phyloP scores from a whole-genome alignment of 2,113 vertebrate species.

The Ammospiza caudacuta region DNA sequence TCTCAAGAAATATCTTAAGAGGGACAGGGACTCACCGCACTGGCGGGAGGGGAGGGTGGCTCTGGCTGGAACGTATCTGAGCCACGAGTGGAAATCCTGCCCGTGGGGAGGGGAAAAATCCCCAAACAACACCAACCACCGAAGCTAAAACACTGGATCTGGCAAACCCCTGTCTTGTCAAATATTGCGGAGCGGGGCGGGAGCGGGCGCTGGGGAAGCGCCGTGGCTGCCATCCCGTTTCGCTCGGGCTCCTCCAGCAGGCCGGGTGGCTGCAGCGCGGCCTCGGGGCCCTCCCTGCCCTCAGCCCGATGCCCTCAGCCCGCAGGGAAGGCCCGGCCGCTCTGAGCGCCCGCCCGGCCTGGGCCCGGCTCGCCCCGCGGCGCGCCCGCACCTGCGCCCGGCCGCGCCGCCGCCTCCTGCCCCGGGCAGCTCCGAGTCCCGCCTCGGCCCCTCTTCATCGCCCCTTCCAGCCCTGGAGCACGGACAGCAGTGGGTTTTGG shows the following conservation, averaged over 20 bases:
- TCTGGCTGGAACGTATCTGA: not conserved
- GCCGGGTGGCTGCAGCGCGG: not conserved
- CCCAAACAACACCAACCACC: too few relatives aligned
- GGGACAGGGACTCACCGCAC: not conserved
- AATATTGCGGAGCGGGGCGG: not conserved
- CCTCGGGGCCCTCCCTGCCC: not conserved
- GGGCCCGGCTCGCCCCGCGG: not conserved
- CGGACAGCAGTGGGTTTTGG: fast-evolving
- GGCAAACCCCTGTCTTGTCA: not conserved
- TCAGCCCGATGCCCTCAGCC: too few relatives aligned
- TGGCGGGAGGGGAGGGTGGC: not conserved
- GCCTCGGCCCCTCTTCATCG: not conserved
- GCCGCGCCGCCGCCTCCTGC: not conserved
- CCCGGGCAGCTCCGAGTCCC: not conserved
- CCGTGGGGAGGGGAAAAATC: fast-evolving
- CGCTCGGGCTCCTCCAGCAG: not conserved
- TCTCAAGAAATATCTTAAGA: not conserved
- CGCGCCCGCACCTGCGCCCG: conserved; percentile 30
- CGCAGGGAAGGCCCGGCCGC: not conserved
- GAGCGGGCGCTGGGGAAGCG: not conserved
- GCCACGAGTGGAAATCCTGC: not conserved
- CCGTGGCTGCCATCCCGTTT: not conserved
- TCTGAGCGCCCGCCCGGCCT: not conserved
- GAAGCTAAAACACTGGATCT: not conserved
- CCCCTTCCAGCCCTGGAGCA: not conserved